These are phyloP conservation scores for Drosophila pandora DNA, from an alignment of 1,140 invertebrate genomes.

Conservation along the genomic window DNA sequence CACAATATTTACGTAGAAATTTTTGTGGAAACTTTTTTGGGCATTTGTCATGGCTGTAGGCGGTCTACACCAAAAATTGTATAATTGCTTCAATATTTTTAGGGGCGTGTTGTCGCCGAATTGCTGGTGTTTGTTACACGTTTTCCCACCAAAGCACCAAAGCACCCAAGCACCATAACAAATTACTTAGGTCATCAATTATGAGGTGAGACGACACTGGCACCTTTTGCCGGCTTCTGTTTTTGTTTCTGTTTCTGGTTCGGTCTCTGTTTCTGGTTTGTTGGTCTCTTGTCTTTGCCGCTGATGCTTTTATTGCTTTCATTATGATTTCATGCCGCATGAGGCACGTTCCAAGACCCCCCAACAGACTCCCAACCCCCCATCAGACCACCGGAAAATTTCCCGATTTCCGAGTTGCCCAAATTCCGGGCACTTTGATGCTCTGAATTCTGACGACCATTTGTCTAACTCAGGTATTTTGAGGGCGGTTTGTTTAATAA, in stretches of 20 bases:
- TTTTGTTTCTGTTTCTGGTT: conserved; percentile 19
- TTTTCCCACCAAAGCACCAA: conserved; percentile 57
- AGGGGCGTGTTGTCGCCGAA: conserved; percentile 22
- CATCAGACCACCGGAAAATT: conserved; percentile 7
- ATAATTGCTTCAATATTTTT: conserved; percentile 70
- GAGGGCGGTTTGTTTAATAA: conserved; percentile 62
- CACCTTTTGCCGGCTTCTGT: conserved; percentile 20
- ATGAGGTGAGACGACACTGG: conserved; percentile 55
- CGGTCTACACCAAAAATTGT: conserved; percentile 41
- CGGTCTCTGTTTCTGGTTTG: conserved; percentile 15
- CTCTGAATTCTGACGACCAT: conserved; percentile 62
- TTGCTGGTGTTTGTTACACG: conserved; percentile 63
- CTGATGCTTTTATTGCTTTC: conserved; percentile 78
- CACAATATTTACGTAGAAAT: background rate
- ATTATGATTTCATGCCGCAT: conserved; percentile 76
- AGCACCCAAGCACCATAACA: conserved; percentile 59
- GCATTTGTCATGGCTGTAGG: conserved; percentile 38
- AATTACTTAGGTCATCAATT: conserved; percentile 82
- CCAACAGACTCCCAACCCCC: no score
- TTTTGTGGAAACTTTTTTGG: background rate
- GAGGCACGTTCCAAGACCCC: conserved; percentile 52
- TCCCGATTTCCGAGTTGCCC: conserved; percentile 17
- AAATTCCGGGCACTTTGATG: background rate
- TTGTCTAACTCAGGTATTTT: conserved; percentile 64
- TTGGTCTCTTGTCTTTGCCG: conserved; percentile 33